Percentiles rank a stretch among this genome's conserved stretches.
Evolutionary conservation across 2,888 invertebrate species (phyloP).

Genomic region (Drosophila nr. medialis): DNA sequence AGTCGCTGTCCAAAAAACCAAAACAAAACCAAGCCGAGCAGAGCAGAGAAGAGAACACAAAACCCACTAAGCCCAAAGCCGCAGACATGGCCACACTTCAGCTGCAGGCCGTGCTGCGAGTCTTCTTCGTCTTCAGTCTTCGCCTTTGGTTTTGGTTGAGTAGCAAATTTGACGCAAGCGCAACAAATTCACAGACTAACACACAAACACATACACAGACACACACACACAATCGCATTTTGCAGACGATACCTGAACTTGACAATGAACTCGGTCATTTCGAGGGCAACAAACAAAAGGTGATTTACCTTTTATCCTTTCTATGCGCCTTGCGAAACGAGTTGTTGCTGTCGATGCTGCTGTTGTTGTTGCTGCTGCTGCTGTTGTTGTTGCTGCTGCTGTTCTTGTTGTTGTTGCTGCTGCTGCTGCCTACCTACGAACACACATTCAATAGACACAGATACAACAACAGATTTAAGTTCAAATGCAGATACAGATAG

Average conservation of each 20-base stretch:
- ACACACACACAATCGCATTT: constrained; percentile 14
- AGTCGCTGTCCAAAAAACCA: constrained; percentile 19
- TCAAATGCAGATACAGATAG: constrained; percentile 32
- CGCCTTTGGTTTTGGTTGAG: constrained; percentile 37
- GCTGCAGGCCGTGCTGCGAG: constrained; percentile 50
- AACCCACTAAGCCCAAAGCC: constrained; percentile 51
- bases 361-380: background rate
- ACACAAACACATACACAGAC: constrained; percentile 30
- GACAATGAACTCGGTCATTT: constrained; percentile 77
- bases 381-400: background rate
- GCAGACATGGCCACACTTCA: constrained; percentile 68
- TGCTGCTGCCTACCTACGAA: constrained; percentile 22
- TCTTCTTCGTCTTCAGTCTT: constrained; percentile 2
- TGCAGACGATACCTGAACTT: constrained; percentile 71
- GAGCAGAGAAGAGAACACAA: constrained; percentile 39
- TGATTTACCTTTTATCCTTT: constrained; percentile 78
- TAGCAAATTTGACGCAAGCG: constrained; percentile 75
- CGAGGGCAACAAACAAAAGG: constrained; percentile 77
- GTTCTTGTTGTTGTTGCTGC: constrained; percentile 8
- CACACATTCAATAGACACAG: constrained; percentile 40
- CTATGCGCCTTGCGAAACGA: constrained; percentile 48
- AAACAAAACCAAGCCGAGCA: constrained; percentile 29
- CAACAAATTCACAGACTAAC: constrained; percentile 57
- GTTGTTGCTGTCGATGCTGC: constrained; percentile 21
- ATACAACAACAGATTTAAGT: constrained; percentile 37